A percentile compares a stretch with the other conserved stretches of the same genome.
Conservation (phyloP, 2,888 invertebrate species). For the Scotopteryx bipunctaria region DNA sequence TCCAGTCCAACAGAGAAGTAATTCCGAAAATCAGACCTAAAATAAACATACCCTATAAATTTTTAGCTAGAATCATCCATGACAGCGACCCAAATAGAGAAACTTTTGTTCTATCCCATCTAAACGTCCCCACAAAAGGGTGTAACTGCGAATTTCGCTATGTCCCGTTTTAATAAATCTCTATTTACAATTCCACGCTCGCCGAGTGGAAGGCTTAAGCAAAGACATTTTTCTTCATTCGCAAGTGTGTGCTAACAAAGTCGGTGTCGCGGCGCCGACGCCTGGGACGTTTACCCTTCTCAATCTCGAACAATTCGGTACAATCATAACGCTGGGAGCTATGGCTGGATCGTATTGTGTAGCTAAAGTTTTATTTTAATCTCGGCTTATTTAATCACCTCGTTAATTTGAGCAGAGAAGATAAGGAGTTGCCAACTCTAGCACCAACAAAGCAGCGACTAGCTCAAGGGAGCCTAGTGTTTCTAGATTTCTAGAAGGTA, state of each 20-base stretch:
- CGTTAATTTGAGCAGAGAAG: slow-evolving; percentile 31
- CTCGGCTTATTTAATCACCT: slow-evolving; percentile 45
- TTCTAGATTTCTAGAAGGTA: slow-evolving; percentile 8
- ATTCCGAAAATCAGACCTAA: neutral
- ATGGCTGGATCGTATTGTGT: slow-evolving; percentile 36
- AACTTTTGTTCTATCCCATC: slow-evolving; percentile 52
- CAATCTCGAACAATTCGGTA: slow-evolving; percentile 64
- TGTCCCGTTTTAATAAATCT: slow-evolving; percentile 81
- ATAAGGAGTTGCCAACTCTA: slow-evolving; percentile 36
- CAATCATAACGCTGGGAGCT: slow-evolving; percentile 52
- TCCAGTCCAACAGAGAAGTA: too few relatives aligned
- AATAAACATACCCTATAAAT: slow-evolving; percentile 23
- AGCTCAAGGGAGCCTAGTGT: slow-evolving; percentile 15
- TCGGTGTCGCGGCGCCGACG: slow-evolving; percentile 54
- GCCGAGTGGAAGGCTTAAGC: slow-evolving; percentile 78
- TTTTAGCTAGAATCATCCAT: slow-evolving; percentile 29
- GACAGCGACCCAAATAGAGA: slow-evolving; percentile 43
- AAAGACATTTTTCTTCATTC: slow-evolving; percentile 82
- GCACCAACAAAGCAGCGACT: slow-evolving; percentile 29
- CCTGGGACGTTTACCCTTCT: slow-evolving; percentile 63
- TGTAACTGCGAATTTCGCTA: slow-evolving; percentile 65
- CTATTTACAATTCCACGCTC: slow-evolving; percentile 76
- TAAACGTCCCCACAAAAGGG: slow-evolving; percentile 52
- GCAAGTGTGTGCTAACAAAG: slow-evolving; percentile 76
- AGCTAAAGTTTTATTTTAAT: slow-evolving; percentile 50